Evolutionary conservation across 2,113 vertebrate genomes (phyloP).

Genomic region (Arizona elegans): DNA sequence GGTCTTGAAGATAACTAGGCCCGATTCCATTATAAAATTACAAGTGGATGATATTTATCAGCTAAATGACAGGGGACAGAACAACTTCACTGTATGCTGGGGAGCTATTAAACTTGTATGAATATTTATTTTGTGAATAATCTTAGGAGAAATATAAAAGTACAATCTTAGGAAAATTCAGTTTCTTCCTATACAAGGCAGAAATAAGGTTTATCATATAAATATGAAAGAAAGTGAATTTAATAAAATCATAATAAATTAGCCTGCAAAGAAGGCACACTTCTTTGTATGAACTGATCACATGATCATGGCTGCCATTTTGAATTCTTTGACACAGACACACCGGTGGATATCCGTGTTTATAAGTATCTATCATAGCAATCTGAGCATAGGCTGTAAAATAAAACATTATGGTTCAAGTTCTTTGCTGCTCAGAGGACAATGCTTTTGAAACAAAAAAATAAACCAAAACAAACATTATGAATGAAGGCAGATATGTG

Average conservation of each 20-base stretch:
- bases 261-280: not conserved
- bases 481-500: not conserved
- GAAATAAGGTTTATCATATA: not conserved
- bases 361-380: slow-evolving; percentile 5
- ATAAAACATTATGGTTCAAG: not conserved
- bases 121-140: not conserved
- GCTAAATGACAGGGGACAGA: not conserved
- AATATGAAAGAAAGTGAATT: not conserved
- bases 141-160: not conserved
- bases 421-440: not conserved
- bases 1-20: no score
- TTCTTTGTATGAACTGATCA: not conserved
- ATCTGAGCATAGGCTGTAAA: not conserved
- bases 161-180: not conserved
- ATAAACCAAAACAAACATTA: not conserved
- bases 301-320: not conserved
- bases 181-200: not conserved
- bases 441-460: not conserved
- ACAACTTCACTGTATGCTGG: not conserved
- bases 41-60: not conserved
- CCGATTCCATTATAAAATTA: not conserved
- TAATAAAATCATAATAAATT: not conserved
- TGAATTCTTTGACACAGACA: not conserved
- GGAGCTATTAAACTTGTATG: not conserved
- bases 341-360: not conserved